Evolutionary conservation across 2,888 invertebrate genomes (phyloP), one percentile per base, ranked within the genome.

Genomic region (Pseudococcus viburni): DNA sequence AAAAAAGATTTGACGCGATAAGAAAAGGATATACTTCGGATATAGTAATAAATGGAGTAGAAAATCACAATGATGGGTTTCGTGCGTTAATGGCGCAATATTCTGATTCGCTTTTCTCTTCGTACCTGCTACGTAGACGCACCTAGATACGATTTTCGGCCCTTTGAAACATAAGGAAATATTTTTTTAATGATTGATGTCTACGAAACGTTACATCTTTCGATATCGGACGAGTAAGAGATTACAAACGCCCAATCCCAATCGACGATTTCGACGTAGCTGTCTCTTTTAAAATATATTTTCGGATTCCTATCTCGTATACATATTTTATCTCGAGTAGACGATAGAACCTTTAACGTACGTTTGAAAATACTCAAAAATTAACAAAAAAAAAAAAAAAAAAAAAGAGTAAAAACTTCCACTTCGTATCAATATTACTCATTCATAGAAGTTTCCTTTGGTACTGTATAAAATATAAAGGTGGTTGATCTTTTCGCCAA

Each of bases 1-100:
- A 80, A 80, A 80, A 80, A 80, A 80, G 80, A 80, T 80, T 80
- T 80, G 42, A 80, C 80, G 80, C 80, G 80, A 80, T 80, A 80
- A 80, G 80, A 80, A 80, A 80, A 80, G 80, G 80, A 80, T 80
- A 80, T 80, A 80, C 42, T 42, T 17, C 80, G 80, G 80, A 80
- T 80, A 80, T 80, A 26, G 80, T 80, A 80, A 80, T 80, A 80
- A 80, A 80, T 80, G 80, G 80, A 80, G 80, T 42, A 80, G 80
- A 80, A 80, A 80, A 80, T 80, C 80, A 80, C 80, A 80, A 80
- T 80, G 80, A 80, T 80, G 42, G 80, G 7, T 80, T 80, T 80
- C 42, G 22, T 33, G 80, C 80, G 80, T 80, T 80, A 80, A 80
- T 80, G 80, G 80, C 42, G 26, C 42, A 19, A 42, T 80, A 80